Evolutionary conservation across 2,888 invertebrate species (phyloP), one percentile per base, ranked within the genome.

Genomic region (Platypus cylindrus): DNA sequence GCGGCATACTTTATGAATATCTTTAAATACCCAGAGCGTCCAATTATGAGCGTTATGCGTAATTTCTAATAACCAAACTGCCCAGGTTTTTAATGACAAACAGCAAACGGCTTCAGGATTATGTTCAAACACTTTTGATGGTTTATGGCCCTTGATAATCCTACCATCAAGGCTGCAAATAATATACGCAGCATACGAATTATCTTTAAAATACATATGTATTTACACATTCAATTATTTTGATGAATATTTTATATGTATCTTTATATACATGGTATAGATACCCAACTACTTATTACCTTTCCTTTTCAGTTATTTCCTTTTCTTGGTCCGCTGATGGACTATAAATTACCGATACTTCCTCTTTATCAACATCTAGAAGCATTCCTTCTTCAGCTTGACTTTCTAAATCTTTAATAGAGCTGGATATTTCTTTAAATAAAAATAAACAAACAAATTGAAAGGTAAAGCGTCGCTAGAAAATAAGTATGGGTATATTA

Each of bases 31-130:
- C 60, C 59, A 59, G 37, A 49, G 50, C 5, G 57, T 59, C 60
- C 60, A 60, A 17, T 47, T 52, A 33, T 58, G 55, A 4, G 59
- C 56, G 34, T 59, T 60, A 35, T 55, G 53, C 3, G 58, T 55
- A 30, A 60, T 55, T 44, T 59, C 56, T 14, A 56, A 34, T 11
- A 59, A 35, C 59, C 59, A 60, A 1, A 51, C 52, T 1, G 59
- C 56, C 58, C 57, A 60, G 3, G 54, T 53, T 44, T 59, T 59
- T 17, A 60, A 41, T 1, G 58, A 55, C 22, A 59, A 45, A 36
- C 59, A 59, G 32, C 60, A 60, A 9, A 59, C 52, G 1, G 51
- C 52, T 34, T 52, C 51, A 1, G 58, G 54, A 2, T 49, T 42
- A 39, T 60, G 60, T 38, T 58, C 56, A 20, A 48, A 45, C 1